phyloP scores from a whole-genome alignment of 2,888 invertebrate genomes.

The Leptinotarsa tumamoca region DNA sequence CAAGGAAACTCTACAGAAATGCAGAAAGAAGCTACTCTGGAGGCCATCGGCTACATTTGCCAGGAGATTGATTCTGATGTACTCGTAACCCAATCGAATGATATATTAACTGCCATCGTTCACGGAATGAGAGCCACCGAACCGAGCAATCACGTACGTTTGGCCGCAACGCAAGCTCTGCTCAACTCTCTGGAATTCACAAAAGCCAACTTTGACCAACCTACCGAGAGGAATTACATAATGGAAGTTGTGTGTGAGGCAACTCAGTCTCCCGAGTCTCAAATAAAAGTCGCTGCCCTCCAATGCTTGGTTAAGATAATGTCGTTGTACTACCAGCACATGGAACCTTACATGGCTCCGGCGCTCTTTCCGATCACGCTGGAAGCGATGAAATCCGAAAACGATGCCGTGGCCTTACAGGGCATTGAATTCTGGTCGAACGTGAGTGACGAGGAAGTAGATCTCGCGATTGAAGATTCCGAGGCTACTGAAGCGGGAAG shows the following conservation, averaged over 20 bases:
- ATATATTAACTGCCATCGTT: constrained; percentile 95
- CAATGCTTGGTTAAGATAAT: constrained; percentile 99
- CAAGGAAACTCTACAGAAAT: constrained; percentile 88
- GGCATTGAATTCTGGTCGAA: constrained; percentile 99
- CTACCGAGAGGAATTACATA: constrained; percentile 96
- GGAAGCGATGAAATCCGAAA: constrained; percentile 97
- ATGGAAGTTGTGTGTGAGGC: constrained; percentile 99
- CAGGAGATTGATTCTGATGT: constrained; percentile 97
- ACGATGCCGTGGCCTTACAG: constrained; percentile 95
- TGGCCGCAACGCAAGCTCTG: constrained; percentile 97
- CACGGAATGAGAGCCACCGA: constrained; percentile 94
- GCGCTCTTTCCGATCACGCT: constrained; percentile 98
- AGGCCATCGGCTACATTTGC: constrained; percentile 98
- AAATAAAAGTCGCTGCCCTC: constrained; percentile 92
- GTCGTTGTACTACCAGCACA: constrained; percentile 97
- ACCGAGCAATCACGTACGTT: constrained; percentile 91
- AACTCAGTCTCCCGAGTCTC: constrained; percentile 91
- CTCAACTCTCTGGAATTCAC: constrained; percentile 98
- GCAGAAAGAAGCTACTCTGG: constrained; percentile 95
- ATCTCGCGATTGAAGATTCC: constrained; percentile 91
- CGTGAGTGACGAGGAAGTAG: constrained; percentile 99
- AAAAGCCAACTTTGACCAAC: constrained; percentile 97
- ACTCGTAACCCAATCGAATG: constrained; percentile 91
- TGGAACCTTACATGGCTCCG: constrained; percentile 99
- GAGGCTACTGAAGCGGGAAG: constrained; percentile 95